Evolutionary conservation across 2,888 invertebrate species (phyloP).

Genomic region (Graphium colonna): DNA sequence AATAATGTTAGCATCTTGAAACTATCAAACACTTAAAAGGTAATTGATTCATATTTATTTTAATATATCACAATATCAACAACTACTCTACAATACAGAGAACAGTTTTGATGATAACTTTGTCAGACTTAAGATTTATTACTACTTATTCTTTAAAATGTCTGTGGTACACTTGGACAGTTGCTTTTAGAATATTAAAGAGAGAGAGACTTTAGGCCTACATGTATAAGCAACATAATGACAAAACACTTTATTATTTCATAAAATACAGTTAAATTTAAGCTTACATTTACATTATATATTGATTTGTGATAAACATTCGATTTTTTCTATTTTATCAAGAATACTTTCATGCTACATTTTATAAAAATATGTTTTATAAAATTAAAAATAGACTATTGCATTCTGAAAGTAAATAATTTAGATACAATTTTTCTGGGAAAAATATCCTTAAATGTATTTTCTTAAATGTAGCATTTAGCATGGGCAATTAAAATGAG

Average conservation of each 20-base stretch:
- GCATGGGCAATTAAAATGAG: too few species aligned
- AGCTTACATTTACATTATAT: neutral
- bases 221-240: neutral
- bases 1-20: conserved; percentile 50
- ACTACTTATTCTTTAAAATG: conserved; percentile 6
- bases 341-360: neutral
- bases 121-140: conserved; percentile 31
- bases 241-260: neutral
- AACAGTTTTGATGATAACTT: conserved; percentile 32
- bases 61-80: conserved; percentile 77
- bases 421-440: too few species aligned
- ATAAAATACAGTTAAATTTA: neutral
- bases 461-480: too few species aligned
- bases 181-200: neutral
- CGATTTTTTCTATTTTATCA: neutral
- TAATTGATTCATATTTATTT: conserved; percentile 48
- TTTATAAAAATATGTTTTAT: neutral
- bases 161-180: conserved; percentile 15
- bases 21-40: conserved; percentile 45
- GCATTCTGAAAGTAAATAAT: too few species aligned
- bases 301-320: neutral
- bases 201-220: conserved; percentile 8
- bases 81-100: conserved; percentile 47
- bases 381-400: too few species aligned
- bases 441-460: too few species aligned